A percentile compares a stretch with the other conserved stretches of the same genome.
phyloP scores from a whole-genome alignment of 2,113 vertebrate genomes.

The Ailuropoda melanoleuca region DNA sequence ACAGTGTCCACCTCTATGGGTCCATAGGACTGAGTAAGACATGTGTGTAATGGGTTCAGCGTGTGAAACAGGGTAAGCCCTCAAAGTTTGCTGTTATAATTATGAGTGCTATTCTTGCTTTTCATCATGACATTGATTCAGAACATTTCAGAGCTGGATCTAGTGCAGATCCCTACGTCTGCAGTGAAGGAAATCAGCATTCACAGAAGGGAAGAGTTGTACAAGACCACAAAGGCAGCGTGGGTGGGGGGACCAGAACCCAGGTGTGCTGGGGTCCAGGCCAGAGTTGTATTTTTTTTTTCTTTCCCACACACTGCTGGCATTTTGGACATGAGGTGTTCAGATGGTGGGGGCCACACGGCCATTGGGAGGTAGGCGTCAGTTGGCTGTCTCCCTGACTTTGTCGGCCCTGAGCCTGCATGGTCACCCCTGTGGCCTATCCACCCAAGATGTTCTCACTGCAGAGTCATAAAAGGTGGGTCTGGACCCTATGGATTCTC shows the following conservation, averaged over 20 bases:
- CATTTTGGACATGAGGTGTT: background rate
- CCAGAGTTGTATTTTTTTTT: background rate
- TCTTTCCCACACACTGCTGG: background rate
- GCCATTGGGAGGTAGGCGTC: background rate
- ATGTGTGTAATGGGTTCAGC: fast-evolving
- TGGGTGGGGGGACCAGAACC: background rate
- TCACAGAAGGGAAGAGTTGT: background rate
- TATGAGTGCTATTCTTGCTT: background rate
- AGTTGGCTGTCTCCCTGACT: background rate
- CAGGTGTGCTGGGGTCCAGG: fast-evolving
- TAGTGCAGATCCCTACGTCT: background rate
- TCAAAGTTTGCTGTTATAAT: background rate
- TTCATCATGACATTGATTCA: background rate
- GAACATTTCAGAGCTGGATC: background rate
- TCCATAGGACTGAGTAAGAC: fast-evolving
- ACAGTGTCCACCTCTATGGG: background rate
- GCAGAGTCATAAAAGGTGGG: background rate
- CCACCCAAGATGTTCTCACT: no score
- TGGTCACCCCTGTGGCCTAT: fast-evolving
- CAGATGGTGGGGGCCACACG: background rate
- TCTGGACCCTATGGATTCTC: background rate
- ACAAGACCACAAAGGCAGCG: background rate
- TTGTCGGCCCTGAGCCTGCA: fast-evolving
- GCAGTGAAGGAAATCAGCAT: background rate
- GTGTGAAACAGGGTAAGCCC: background rate